Percentiles rank a stretch among this genome's conserved stretches.
phyloP scores from a whole-genome alignment of 1,140 invertebrate genomes.

The Zaprionus ornatus region DNA sequence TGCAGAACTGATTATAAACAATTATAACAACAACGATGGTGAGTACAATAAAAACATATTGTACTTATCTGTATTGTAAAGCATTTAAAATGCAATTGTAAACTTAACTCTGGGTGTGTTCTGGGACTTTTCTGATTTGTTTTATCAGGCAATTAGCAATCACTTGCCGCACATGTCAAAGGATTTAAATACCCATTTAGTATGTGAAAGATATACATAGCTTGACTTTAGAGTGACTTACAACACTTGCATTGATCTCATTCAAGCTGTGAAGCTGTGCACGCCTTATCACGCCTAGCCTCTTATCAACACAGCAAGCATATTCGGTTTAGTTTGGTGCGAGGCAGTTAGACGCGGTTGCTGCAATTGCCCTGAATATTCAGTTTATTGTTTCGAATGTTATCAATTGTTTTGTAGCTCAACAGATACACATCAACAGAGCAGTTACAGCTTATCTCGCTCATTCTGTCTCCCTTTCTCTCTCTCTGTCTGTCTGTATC shows the following conservation, averaged over 20 bases:
- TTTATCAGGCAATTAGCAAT: slow-evolving; percentile 58
- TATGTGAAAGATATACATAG: not conserved
- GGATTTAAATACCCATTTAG: slow-evolving; percentile 28
- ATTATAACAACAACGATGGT: slow-evolving; percentile 13
- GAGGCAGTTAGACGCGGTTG: slow-evolving; percentile 53
- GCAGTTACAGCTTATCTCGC: slow-evolving; percentile 25
- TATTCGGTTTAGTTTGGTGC: slow-evolving; percentile 49
- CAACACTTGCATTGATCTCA: slow-evolving; percentile 14
- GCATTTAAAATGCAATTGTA: slow-evolving; percentile 54
- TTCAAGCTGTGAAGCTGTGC: slow-evolving; percentile 16
- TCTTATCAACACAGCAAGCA: slow-evolving; percentile 52
- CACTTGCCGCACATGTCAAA: not conserved
- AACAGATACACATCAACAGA: not conserved
- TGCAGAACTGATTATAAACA: slow-evolving; percentile 38
- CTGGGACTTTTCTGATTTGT: not conserved
- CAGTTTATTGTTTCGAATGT: slow-evolving; percentile 33
- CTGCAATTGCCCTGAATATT: slow-evolving; percentile 49
- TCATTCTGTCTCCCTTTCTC: not conserved
- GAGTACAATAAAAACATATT: slow-evolving; percentile 4
- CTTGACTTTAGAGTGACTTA: slow-evolving; percentile 15
- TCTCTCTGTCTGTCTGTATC: not conserved
- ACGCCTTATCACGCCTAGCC: slow-evolving; percentile 32
- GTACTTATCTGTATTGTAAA: slow-evolving; percentile 25
- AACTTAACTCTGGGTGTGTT: not conserved
- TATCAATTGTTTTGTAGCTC: slow-evolving; percentile 39